Conservation (phyloP, 1,140 invertebrate species). For the Bradysia coprophila region DNA sequence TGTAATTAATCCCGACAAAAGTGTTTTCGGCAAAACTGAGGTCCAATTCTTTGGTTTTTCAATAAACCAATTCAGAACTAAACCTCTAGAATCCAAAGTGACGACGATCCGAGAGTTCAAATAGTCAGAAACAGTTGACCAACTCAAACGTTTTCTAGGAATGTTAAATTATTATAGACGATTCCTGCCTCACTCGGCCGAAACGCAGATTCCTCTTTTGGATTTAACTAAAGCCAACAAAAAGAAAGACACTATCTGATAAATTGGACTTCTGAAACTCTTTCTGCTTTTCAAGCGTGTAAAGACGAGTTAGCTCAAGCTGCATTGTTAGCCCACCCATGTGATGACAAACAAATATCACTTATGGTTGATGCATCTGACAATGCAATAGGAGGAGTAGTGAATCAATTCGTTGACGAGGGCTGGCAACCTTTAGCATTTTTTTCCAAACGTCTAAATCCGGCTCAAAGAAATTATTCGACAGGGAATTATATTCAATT, state of each 20-base stretch:
- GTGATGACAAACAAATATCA: slow-evolving; percentile 3
- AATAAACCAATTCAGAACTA: slow-evolving; percentile 9
- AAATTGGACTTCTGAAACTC: slow-evolving; percentile 5
- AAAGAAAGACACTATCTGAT: slow-evolving; percentile 10
- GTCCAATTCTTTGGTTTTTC: slow-evolving; percentile 11
- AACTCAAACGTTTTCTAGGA: slow-evolving; percentile 22
- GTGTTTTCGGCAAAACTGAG: slow-evolving; percentile 9
- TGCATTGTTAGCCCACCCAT: slow-evolving; percentile 7
- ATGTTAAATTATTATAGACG: slow-evolving; percentile 22
- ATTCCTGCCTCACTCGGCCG: slow-evolving; percentile 12
- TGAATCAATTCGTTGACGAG: slow-evolving; percentile 7
- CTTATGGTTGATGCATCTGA: slow-evolving; percentile 11
- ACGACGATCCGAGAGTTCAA: slow-evolving; percentile 8
- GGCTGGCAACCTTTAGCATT: slow-evolving; percentile 17
- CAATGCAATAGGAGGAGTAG: slow-evolving; percentile 9
- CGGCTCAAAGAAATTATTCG: slow-evolving; percentile 8
- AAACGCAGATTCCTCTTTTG: slow-evolving; percentile 9
- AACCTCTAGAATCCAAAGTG: slow-evolving; percentile 1
- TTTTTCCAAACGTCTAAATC: slow-evolving; percentile 20
- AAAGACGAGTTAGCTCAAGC: slow-evolving; percentile 13
- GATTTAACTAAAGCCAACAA: slow-evolving; percentile 6
- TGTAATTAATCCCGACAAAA: slow-evolving; percentile 13
- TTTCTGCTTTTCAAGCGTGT: slow-evolving; percentile 9
- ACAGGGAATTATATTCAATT: not conserved
- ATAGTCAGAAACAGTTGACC: slow-evolving; percentile 11